phyloP scores from a whole-genome alignment of 2,888 invertebrate genomes.

The Stramonita haemastoma region DNA sequence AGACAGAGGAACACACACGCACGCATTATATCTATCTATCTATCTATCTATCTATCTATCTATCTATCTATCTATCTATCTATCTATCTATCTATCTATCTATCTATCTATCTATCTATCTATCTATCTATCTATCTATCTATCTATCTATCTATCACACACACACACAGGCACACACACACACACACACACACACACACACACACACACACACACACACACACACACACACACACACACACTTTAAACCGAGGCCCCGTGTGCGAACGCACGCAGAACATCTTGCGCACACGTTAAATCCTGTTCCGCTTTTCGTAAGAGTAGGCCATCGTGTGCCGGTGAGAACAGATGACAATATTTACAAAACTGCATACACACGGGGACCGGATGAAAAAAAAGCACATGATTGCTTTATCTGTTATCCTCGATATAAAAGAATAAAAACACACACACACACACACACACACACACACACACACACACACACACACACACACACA shows the following conservation, averaged over 20 bases:
- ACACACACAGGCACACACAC: neutral
- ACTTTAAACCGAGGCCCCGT: no score
- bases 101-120: constrained; percentile 27
- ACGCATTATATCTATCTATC: no score
- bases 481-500: neutral
- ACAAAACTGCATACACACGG: no score
- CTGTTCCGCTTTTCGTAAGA: no score
- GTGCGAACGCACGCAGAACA: no score
- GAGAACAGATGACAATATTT: no score
- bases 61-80: constrained; percentile 27
- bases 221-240: constrained; percentile 18
- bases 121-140: neutral
- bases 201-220: constrained; percentile 17
- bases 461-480: neutral
- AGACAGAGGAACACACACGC: neutral
- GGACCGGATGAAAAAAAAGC: no score
- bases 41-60: constrained; percentile 13
- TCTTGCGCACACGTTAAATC: no score
- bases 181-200: constrained; percentile 10
- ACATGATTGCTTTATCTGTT: no score
- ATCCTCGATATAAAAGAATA: neutral
- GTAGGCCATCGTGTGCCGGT: no score
- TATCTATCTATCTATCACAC: no score
- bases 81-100: constrained; percentile 27
- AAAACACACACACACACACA: neutral